Base-by-base conservation (phyloP, 2,888 invertebrate genomes). In the Gandaritis pyraliata region DNA sequence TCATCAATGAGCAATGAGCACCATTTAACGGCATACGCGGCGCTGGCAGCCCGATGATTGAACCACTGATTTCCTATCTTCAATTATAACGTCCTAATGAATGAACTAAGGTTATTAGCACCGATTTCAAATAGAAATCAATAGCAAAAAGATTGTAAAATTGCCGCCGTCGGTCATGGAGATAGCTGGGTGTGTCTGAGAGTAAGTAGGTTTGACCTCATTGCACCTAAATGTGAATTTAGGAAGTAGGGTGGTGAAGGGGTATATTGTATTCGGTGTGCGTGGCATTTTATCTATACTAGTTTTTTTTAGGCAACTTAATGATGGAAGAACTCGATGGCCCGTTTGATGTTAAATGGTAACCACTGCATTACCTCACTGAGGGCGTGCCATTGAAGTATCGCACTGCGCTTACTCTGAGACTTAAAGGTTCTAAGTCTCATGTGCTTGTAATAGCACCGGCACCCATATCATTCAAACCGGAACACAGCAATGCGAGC, bases 81-180 rank as follows among this genome's bases (percentile, higher is more conserved):
- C 52, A 59, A 64, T 59, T 64, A 56, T 50, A 55, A 48, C 59
- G 52, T 64, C 64, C 56, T 59, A 57, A 59, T 64, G 51, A 56
- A 52, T 36, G 51, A 39, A 60, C 16, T 51, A 10, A 46, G 51
- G 59, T 56, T 60, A 49, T 59, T 59, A 59, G 18, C 56, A 50
- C 54, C 38, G 48, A 59, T 64, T 64, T 64, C 55, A 48, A 59
- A 63, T 59, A 64, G 55, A 64, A 64, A 63, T 58, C 54, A 48
- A 53, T 59, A 23, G 23, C 12, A 38, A 58, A 48, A 58, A 53
- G 33, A 57, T 36, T 56, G n/a, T 15, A n/a, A 41, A 58, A 54
- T 47, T 50, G 58, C 49, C 39, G 8, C 30, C 30, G 10, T 41
- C 29, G 23, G 55, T 48, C 48, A 33, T 33, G 16, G 38, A 46